These are phyloP conservation scores for Takifugu flavidus DNA, from an alignment of 2,113 vertebrate species.

Conservation along the genomic window DNA sequence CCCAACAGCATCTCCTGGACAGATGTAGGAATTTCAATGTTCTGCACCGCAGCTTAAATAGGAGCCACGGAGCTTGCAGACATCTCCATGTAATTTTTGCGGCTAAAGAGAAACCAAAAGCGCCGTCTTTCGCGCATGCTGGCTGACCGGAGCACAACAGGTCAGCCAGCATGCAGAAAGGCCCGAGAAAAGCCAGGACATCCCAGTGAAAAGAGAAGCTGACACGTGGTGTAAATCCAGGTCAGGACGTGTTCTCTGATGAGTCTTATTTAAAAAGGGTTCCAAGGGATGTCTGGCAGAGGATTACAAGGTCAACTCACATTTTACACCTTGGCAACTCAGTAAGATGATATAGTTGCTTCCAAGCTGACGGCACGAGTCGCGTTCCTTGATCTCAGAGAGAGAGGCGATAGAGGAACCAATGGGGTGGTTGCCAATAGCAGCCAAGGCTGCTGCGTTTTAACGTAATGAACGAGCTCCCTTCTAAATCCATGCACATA, in stretches of 20 bases:
- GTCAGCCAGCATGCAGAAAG: neutral
- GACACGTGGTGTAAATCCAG: too few species aligned
- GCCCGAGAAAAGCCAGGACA: neutral
- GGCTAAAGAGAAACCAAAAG: too few species aligned
- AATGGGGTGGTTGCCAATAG: neutral
- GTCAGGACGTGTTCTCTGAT: neutral
- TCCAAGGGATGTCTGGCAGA: neutral
- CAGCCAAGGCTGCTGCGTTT: neutral
- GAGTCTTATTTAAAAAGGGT: neutral
- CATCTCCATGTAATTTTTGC: too few species aligned
- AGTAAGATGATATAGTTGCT: constrained; percentile 3
- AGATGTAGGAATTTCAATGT: too few species aligned
- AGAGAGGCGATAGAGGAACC: neutral
- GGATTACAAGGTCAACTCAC: neutral
- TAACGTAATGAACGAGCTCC: neutral
- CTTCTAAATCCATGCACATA: neutral
- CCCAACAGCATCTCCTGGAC: too few species aligned
- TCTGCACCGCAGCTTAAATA: too few species aligned
- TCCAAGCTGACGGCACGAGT: neutral
- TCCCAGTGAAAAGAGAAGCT: neutral
- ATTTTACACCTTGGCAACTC: constrained; percentile 11
- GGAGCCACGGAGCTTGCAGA: too few species aligned
- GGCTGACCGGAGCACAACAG: neutral
- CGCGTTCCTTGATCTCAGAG: constrained; percentile 7
- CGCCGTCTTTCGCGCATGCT: neutral